Evolutionary conservation across 2,113 vertebrate genomes (phyloP).

Genomic region (Phyllopteryx taeniolatus): DNA sequence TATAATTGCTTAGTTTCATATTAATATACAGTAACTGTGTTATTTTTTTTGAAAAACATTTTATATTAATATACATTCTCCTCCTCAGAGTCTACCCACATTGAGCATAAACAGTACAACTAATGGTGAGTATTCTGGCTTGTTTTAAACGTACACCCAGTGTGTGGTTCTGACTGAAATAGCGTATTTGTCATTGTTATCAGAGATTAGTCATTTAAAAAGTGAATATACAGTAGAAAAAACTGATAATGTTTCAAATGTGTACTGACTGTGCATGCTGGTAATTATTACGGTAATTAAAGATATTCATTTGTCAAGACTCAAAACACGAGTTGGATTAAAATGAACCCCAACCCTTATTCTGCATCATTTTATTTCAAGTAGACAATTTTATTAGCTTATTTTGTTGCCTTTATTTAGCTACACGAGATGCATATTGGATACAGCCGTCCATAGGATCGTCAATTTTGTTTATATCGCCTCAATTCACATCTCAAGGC

Average conservation of each 20-base stretch:
- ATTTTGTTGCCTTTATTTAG: too few relatives aligned
- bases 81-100: slow-evolving; percentile 64
- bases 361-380: too few relatives aligned
- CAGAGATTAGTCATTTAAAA: background rate
- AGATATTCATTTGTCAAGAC: background rate
- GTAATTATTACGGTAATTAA: background rate
- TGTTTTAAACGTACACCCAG: background rate
- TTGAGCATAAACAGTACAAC: slow-evolving; percentile 54
- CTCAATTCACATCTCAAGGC: too few relatives aligned
- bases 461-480: too few relatives aligned
- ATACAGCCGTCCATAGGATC: too few relatives aligned
- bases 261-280: background rate
- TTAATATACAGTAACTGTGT: background rate
- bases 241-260: background rate
- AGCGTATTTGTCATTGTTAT: background rate
- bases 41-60: background rate
- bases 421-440: too few relatives aligned
- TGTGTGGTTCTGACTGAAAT: background rate
- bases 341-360: too few relatives aligned
- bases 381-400: too few relatives aligned
- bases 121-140: slow-evolving; percentile 61
- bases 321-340: background rate
- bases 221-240: background rate
- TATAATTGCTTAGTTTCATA: too few relatives aligned
- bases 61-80: background rate